These are phyloP conservation scores for Sarcophaga peregrina DNA, from an alignment of 1,140 invertebrate species.

Conservation along the genomic window DNA sequence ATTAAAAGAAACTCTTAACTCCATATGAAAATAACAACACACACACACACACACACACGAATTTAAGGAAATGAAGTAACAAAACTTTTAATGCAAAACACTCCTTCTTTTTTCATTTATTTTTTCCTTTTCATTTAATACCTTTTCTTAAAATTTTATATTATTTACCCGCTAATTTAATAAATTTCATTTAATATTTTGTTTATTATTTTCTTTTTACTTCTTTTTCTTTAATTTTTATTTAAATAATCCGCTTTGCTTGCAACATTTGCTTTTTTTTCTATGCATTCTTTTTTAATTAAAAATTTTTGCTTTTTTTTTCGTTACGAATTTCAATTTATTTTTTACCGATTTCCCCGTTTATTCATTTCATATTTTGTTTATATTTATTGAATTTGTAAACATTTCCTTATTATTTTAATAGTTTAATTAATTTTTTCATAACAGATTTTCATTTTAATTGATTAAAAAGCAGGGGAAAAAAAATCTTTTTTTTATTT, in stretches of 20 bases:
- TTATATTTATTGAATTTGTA: neutral
- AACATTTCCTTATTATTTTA: neutral
- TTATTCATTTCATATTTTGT: neutral
- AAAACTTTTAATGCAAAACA: too few species aligned
- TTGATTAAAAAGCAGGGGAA: neutral
- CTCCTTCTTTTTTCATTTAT: too few species aligned
- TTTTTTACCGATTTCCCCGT: neutral
- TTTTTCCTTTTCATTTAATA: neutral
- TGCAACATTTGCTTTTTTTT: slow-evolving; percentile 25
- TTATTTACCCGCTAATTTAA: neutral
- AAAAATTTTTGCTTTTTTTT: too few species aligned
- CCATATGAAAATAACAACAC: neutral
- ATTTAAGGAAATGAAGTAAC: neutral
- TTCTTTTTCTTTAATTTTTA: neutral
- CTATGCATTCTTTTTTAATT: neutral
- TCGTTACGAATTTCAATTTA: neutral
- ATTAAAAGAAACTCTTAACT: neutral
- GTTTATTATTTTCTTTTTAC: neutral
- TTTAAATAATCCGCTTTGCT: neutral
- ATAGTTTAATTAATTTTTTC: slow-evolving; percentile 7
- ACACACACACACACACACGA: too few species aligned
- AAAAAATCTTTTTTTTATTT: neutral
- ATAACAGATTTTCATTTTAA: neutral
- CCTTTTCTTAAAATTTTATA: neutral
- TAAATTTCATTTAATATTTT: too few species aligned